Evolutionary conservation across 92 coral and sea anemone species (phyloP).

Genomic region (Porites lobata): DNA sequence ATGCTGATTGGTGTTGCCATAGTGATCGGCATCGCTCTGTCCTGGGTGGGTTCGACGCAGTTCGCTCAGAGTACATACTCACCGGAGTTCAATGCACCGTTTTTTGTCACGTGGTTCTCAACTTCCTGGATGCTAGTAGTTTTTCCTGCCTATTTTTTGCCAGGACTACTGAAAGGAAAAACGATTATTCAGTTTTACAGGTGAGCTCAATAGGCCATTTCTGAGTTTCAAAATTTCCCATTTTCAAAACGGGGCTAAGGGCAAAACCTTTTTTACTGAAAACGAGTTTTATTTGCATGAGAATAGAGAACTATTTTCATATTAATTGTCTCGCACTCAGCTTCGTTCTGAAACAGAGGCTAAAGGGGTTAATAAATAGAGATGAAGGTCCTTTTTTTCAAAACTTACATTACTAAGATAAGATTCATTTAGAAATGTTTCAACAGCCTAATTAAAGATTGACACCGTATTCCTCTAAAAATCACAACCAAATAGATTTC

Average conservation of each 20-base stretch:
- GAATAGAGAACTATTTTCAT: too few relatives aligned
- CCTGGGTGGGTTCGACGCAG: constrained; percentile 93
- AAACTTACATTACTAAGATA: too few relatives aligned
- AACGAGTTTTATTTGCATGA: neutral
- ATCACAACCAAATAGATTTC: too few relatives aligned
- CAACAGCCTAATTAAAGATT: too few relatives aligned
- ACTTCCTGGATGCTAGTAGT: constrained; percentile 83
- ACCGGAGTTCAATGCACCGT: constrained; percentile 84
- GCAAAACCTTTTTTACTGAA: neutral
- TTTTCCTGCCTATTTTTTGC: constrained; percentile 74
- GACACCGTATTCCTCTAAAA: too few relatives aligned
- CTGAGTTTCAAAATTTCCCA: too few relatives aligned
- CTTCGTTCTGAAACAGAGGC: too few relatives aligned
- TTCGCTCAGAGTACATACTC: constrained; percentile 90
- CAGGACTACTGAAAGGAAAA: constrained; percentile 49
- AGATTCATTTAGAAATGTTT: too few relatives aligned
- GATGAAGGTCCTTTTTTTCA: neutral
- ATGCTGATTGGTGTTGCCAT: constrained; percentile 75
- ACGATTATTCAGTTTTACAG: constrained; percentile 41
- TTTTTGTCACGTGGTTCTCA: constrained; percentile 86
- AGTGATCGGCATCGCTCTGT: constrained; percentile 81
- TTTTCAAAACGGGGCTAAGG: too few relatives aligned
- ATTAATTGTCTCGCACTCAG: too few relatives aligned
- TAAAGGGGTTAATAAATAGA: neutral
- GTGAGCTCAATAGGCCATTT: constrained; percentile 20